Percentiles rank a stretch among this genome's conserved stretches.
These are phyloP conservation scores for Apaloderma vittatum DNA, from an alignment of 2,113 vertebrate genomes.

Conservation along the genomic window DNA sequence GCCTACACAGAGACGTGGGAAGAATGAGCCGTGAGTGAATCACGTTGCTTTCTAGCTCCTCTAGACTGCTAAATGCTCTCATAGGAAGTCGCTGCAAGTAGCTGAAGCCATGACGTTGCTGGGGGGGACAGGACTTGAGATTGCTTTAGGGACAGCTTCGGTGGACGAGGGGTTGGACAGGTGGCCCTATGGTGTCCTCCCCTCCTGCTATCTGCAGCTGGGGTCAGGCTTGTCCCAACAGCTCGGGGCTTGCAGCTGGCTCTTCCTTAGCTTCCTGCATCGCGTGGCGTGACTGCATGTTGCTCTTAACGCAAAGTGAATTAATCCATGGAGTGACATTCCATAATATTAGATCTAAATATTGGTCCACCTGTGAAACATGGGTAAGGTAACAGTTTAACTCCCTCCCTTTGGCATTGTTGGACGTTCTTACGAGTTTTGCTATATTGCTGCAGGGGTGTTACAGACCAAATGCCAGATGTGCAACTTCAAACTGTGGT, in stretches of 20 bases:
- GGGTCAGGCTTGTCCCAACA: not conserved
- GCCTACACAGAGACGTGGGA: not conserved
- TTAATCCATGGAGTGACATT: not conserved
- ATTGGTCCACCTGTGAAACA: not conserved
- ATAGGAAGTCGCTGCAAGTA: not conserved
- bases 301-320: not conserved
- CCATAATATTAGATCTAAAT: not conserved
- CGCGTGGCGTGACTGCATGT: rapidly evolving
- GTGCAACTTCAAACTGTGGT: not conserved
- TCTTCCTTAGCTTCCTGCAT: not conserved
- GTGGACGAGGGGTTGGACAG: not conserved
- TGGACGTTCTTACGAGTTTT: not conserved
- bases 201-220: not conserved
- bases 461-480: not conserved
- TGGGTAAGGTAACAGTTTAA: not conserved
- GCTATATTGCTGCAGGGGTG: not conserved
- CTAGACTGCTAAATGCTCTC: not conserved
- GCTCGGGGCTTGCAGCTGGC: not conserved
- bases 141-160: not conserved
- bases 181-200: not conserved
- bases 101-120: rapidly evolving
- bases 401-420: not conserved
- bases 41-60: not conserved
- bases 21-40: not conserved
- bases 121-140: not conserved